Percentiles rank a stretch among this genome's conserved stretches.
phyloP scores from a whole-genome alignment of 2,888 invertebrate species.

The Acleris cristana region DNA sequence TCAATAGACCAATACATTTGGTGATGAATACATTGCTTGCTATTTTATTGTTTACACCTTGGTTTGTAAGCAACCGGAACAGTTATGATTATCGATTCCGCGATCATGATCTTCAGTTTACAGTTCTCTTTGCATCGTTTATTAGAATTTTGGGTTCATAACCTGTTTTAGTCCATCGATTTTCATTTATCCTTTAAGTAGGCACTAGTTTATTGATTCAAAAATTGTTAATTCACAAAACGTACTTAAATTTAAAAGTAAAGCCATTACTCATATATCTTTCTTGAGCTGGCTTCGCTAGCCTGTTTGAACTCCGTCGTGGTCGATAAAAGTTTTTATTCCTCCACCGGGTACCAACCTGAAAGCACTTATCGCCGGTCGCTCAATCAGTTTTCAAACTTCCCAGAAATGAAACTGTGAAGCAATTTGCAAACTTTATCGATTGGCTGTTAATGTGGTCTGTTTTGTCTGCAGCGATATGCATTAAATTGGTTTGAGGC shows the following conservation, averaged over 20 bases:
- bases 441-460: constrained; percentile 39
- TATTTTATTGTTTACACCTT: background rate
- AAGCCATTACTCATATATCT: no score
- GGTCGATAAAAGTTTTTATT: background rate
- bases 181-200: no score
- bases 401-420: constrained; percentile 34
- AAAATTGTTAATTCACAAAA: no score
- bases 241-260: no score
- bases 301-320: constrained; percentile 1
- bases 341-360: constrained; percentile 9
- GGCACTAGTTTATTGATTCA: no score
- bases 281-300: background rate
- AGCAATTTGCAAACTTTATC: constrained; percentile 51
- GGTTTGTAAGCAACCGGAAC: background rate
- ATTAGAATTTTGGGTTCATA: background rate
- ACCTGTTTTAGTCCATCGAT: background rate
- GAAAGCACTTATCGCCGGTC: constrained; percentile 15
- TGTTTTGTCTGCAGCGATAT: constrained; percentile 48
- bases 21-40: no score
- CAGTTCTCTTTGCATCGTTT: background rate
- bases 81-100: background rate
- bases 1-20: no score
- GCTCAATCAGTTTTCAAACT: constrained; percentile 17
- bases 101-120: background rate
- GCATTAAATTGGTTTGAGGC: constrained; percentile 48